Conservation (phyloP, 2,888 invertebrate genomes). For the Chalcosyrphus nemorum region DNA sequence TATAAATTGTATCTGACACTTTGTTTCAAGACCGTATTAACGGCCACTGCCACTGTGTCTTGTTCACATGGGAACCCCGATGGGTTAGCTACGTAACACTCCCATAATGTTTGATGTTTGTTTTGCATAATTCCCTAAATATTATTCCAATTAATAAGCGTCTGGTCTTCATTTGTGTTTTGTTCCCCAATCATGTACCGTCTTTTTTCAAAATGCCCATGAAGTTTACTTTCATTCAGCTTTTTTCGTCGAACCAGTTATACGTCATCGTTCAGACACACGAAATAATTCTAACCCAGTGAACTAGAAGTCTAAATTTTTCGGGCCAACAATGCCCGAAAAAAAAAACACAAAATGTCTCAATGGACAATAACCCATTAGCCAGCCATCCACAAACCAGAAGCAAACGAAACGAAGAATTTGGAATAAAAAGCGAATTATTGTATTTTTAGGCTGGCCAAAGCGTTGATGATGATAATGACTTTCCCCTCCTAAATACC, state of each 20-base stretch:
- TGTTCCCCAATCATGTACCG: neutral
- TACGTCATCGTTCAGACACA: neutral
- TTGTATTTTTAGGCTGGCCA: neutral
- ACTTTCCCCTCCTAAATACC: conserved; percentile 42
- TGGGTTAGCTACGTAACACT: conserved; percentile 1
- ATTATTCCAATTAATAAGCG: conserved; percentile 2
- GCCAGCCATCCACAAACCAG: conserved; percentile 40
- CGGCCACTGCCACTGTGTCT: neutral
- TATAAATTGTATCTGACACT: conserved; percentile 7
- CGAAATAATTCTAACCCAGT: conserved; percentile 27
- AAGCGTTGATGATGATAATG: conserved; percentile 27
- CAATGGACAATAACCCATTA: conserved; percentile 32
- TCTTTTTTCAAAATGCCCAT: neutral
- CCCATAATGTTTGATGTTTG: neutral
- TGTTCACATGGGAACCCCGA: conserved; percentile 4
- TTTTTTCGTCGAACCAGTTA: conserved; percentile 35
- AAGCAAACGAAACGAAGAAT: conserved; percentile 22
- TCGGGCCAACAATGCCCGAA: conserved; percentile 26
- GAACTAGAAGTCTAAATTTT: conserved; percentile 48
- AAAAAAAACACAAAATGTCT: conserved; percentile 21
- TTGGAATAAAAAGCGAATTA: conserved; percentile 51
- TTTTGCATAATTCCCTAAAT: conserved; percentile 19
- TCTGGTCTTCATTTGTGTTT: neutral
- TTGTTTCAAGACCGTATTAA: conserved; percentile 8
- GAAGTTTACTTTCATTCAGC: conserved; percentile 28